Evolutionary conservation across 2,797 vertebrate genomes (phyloP).

Genomic region (Gastrophryne carolinensis): DNA sequence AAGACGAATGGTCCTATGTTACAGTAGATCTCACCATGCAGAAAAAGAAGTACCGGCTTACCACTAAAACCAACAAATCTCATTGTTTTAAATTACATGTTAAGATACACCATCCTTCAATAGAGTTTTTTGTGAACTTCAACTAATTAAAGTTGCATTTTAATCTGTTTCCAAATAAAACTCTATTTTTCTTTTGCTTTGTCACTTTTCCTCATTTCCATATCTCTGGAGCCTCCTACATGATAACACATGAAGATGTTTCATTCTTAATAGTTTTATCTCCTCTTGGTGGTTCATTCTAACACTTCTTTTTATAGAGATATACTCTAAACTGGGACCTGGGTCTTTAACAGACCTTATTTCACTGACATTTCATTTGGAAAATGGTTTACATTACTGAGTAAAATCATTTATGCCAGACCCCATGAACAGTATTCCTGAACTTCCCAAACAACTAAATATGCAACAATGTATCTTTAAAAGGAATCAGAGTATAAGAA

Average conservation of each 20-base stretch:
- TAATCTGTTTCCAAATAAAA: slow-evolving; percentile 40
- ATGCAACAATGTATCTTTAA: too few relatives aligned
- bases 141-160: slow-evolving; percentile 18
- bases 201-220: slow-evolving; percentile 44
- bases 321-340: background rate
- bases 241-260: slow-evolving; percentile 39
- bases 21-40: too few relatives aligned
- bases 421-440: background rate
- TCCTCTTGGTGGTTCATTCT: slow-evolving; percentile 7
- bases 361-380: background rate
- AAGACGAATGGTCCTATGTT: too few relatives aligned
- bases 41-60: too few relatives aligned
- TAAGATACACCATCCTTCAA: background rate
- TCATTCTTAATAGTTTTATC: slow-evolving; percentile 18
- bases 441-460: too few relatives aligned
- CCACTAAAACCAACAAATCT: too few relatives aligned
- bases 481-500: too few relatives aligned
- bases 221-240: slow-evolving; percentile 43
- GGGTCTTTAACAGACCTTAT: background rate
- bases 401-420: background rate
- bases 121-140: background rate
- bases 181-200: slow-evolving; percentile 22
- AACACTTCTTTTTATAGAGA: slow-evolving; percentile 30
- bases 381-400: background rate
- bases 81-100: too few relatives aligned